A percentile compares a stretch with the other conserved stretches of the same genome.
Conservation (phyloP, 2,113 vertebrate species). For the Malurus cyaneus region DNA sequence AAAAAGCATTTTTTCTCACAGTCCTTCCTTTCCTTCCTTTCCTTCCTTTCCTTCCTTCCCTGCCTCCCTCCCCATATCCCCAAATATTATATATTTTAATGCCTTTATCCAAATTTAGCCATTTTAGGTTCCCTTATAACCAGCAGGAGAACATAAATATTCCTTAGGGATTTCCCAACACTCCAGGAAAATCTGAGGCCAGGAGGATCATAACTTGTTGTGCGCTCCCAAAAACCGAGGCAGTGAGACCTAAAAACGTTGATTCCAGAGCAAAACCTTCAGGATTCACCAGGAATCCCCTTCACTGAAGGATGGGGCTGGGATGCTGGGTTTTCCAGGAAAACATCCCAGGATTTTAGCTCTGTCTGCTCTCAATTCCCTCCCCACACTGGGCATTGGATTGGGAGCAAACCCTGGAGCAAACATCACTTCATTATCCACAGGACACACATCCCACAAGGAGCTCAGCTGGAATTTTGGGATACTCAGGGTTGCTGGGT, state of each 20-base stretch:
- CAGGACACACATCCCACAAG: background rate
- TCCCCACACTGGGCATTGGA: background rate
- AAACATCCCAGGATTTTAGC: background rate
- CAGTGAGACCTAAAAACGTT: background rate
- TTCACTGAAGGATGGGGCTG: background rate
- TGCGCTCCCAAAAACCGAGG: background rate
- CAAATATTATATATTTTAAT: background rate
- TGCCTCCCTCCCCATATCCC: background rate
- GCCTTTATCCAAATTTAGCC: background rate
- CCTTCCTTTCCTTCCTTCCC: background rate
- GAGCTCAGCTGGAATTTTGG: background rate
- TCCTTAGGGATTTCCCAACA: background rate
- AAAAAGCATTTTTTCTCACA: background rate
- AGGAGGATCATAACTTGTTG: fast-evolving
- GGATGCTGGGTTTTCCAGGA: background rate
- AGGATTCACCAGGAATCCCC: background rate
- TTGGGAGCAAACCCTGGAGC: background rate
- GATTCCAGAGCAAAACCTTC: background rate
- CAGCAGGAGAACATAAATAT: background rate
- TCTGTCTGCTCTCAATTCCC: background rate
- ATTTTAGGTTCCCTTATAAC: background rate
- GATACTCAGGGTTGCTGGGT: background rate
- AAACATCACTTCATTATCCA: background rate
- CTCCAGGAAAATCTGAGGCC: background rate
- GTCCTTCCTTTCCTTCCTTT: background rate